Base-by-base conservation (phyloP, 2,797 vertebrate species). In the Avahi laniger region DNA sequence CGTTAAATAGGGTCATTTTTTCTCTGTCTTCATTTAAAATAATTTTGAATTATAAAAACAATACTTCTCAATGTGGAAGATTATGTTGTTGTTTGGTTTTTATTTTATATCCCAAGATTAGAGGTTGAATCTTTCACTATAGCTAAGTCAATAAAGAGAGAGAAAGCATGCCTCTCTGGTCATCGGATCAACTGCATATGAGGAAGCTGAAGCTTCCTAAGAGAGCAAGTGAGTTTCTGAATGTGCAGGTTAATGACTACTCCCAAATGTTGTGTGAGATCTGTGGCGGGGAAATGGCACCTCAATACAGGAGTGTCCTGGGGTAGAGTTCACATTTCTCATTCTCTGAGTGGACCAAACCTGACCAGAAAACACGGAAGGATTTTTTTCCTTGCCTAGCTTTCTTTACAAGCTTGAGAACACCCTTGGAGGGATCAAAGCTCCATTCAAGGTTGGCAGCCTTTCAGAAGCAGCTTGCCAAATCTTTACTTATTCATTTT, bases 401-500 rank as follows among this genome's bases (percentile, higher is more conserved):
- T 63, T 79, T 82, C 59, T 93, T 48, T 57, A 43, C 5, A 17
- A 18, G 50, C 38, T 88, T 72, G 48, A 85, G 80, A 78, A 89
- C 38, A 83, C 20, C 17, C 41, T 83, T 8, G 12, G 75, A 95
- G 61, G 26, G 54, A 93, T 78, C 28, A 15, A 57, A 85, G 10
- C 69, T 92, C 65, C 57, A 35, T 70, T 83, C 79, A 67, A 79
- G 26, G 18, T 48, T 97, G 94, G 91, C 69, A 95, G 26, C 5
- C 0, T 72, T 91, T 86, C 85, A 41, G 65, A 80, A 89, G 52
- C 76, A 12, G 41, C 46, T 95, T 86, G 91, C 97, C 96, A 97
- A 93, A 88, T 95, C 75, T 84, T 97, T 91, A 92, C 91, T 97
- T 94, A 96, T 95, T 95, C 88, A 92, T 93, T 95, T 92, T 94